Conservation (phyloP, 1,140 invertebrate species). For the Drosophila cardini region DNA sequence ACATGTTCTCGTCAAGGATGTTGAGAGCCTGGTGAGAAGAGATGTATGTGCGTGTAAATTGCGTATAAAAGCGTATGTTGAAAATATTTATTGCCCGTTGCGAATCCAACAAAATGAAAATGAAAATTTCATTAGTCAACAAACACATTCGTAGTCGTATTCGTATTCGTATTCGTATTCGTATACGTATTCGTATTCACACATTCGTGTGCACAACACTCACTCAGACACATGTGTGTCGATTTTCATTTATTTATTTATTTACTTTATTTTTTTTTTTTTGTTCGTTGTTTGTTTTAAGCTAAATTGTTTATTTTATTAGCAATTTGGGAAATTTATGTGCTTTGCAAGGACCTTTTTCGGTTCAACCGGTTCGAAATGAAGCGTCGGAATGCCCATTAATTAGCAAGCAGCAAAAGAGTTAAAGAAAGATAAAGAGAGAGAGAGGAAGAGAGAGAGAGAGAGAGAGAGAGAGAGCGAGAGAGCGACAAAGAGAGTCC, state of each 20-base stretch:
- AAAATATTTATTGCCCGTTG: conserved; percentile 84
- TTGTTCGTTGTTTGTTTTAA: conserved; percentile 54
- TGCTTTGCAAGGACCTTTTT: conserved; percentile 19
- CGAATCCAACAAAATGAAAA: conserved; percentile 84
- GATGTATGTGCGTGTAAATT: conserved; percentile 81
- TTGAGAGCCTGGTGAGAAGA: conserved; percentile 54
- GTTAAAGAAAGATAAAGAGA: not conserved
- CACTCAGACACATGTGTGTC: conserved; percentile 28
- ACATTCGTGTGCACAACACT: conserved; percentile 4
- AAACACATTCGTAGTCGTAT: conserved; percentile 9
- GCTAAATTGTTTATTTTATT: conserved; percentile 84
- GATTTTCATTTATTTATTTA: conserved; percentile 8
- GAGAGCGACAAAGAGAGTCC: not conserved
- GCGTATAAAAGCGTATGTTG: conserved; percentile 83
- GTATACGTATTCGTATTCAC: not conserved
- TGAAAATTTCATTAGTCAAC: conserved; percentile 83
- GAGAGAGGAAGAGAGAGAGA: not conserved
- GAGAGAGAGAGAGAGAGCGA: not conserved
- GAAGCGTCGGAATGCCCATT: conserved; percentile 76
- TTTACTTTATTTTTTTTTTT: not conserved
- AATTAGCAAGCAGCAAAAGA: conserved; percentile 57
- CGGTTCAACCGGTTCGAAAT: conserved; percentile 49
- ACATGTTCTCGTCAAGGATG: conserved; percentile 55
- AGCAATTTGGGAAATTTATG: conserved; percentile 83
- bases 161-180: conserved; percentile 19